phyloP scores from a whole-genome alignment of 1,140 invertebrate species.

The Macrostomum lignano region DNA sequence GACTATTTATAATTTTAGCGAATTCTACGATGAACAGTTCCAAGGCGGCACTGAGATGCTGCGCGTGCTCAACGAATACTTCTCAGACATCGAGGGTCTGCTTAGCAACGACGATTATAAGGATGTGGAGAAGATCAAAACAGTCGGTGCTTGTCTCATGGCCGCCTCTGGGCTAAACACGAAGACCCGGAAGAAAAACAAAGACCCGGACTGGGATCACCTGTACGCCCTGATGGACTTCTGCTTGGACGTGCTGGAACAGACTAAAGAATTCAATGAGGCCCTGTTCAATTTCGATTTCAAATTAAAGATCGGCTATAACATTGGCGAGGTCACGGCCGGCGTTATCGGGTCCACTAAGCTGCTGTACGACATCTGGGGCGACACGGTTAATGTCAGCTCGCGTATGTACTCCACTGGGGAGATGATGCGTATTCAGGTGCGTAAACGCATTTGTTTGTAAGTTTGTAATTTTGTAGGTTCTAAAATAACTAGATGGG shows the following conservation, averaged over 20 bases:
- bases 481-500: no score
- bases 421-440: slow-evolving; percentile 7
- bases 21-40: slow-evolving; percentile 80
- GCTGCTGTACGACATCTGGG: slow-evolving; percentile 89
- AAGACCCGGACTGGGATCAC: slow-evolving; percentile 40
- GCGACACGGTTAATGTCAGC: slow-evolving; percentile 84
- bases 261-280: slow-evolving; percentile 51
- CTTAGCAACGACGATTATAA: slow-evolving; percentile 48
- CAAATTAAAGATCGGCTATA: slow-evolving; percentile 42
- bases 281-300: slow-evolving; percentile 58
- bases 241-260: slow-evolving; percentile 51
- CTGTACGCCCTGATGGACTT: slow-evolving; percentile 59
- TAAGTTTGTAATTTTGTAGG: no score
- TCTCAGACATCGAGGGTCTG: slow-evolving; percentile 70
- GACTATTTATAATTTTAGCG: slow-evolving; percentile 73
- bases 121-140: slow-evolving; percentile 86
- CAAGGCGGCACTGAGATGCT: slow-evolving; percentile 52
- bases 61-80: slow-evolving; percentile 68
- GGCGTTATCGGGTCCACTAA: slow-evolving; percentile 85
- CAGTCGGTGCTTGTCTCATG: slow-evolving; percentile 87
- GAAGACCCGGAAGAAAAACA: slow-evolving; percentile 30
- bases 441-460: no score
- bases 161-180: slow-evolving; percentile 71
- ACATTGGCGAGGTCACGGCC: slow-evolving; percentile 57
- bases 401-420: slow-evolving; percentile 61